Conservation (phyloP, 1,140 invertebrate genomes). For the Dinoponera quadriceps region DNA sequence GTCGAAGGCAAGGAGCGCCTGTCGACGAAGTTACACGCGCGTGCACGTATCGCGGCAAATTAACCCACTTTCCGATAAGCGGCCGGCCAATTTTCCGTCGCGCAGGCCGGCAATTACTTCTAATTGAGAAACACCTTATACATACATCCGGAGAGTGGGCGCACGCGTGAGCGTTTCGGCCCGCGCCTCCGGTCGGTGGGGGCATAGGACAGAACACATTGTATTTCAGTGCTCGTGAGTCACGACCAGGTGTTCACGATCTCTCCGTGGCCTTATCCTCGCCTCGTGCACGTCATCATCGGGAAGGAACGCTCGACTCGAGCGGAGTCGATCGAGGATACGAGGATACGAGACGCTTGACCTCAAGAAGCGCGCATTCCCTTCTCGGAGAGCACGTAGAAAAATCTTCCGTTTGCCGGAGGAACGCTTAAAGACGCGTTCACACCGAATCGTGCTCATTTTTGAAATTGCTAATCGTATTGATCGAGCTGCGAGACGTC, state of each 20-base stretch:
- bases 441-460: constrained; percentile 1
- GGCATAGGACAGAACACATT: constrained; percentile 40
- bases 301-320: constrained; percentile 25
- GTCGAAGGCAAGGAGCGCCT: too few species aligned
- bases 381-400: background rate
- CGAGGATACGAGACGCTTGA: constrained; percentile 37
- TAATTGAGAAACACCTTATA: background rate
- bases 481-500: background rate
- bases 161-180: background rate
- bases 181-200: background rate
- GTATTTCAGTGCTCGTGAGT: constrained; percentile 57
- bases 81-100: too few species aligned
- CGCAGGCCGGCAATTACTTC: too few species aligned
- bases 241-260: constrained; percentile 67
- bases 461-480: background rate
- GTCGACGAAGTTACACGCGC: too few species aligned
- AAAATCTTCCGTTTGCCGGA: background rate
- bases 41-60: too few species aligned
- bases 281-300: constrained; percentile 49
- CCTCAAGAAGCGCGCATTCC: constrained; percentile 22
- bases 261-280: constrained; percentile 31
- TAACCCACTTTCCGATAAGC: too few species aligned
- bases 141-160: background rate
- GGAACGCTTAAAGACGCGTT: background rate
- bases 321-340: too few species aligned